These are phyloP conservation scores for Danio kyathit DNA, from an alignment of 2,797 vertebrate genomes.

Conservation along the genomic window DNA sequence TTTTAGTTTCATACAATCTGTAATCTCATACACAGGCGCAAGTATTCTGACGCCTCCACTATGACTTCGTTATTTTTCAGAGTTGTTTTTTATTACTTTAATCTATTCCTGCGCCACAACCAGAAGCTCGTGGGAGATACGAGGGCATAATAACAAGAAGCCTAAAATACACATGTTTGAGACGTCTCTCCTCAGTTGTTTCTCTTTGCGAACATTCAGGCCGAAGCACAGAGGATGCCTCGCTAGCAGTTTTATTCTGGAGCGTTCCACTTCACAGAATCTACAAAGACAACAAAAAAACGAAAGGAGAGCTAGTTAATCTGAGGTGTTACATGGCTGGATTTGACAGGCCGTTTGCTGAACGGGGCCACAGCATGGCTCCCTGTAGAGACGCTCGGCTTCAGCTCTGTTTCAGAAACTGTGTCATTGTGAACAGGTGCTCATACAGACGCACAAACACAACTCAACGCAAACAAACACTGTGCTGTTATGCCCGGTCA, in stretches of 20 bases:
- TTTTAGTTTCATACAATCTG: too few species aligned
- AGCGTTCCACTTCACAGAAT: slow-evolving; percentile 41
- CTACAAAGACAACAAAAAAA: slow-evolving; percentile 54
- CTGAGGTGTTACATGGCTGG: slow-evolving; percentile 40
- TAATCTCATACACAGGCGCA: too few species aligned
- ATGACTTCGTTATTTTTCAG: too few species aligned
- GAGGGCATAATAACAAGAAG: background rate
- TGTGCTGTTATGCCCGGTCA: slow-evolving; percentile 5
- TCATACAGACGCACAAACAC: slow-evolving; percentile 4
- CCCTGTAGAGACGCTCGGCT: slow-evolving; percentile 47
- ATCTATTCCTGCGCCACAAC: slow-evolving; percentile 2
- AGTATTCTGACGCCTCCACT: too few species aligned
- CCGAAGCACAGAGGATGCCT: slow-evolving; percentile 41
- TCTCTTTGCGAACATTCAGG: slow-evolving; percentile 4
- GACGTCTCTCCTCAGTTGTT: background rate
- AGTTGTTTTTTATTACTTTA: slow-evolving; percentile 7
- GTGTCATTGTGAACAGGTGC: slow-evolving; percentile 22
- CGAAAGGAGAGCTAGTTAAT: slow-evolving; percentile 50
- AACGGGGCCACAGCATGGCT: slow-evolving; percentile 46
- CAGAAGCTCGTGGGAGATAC: background rate
- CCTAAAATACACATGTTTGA: slow-evolving; percentile 17
- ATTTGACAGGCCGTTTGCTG: slow-evolving; percentile 44
- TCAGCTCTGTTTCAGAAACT: slow-evolving; percentile 39
- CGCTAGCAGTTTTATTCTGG: slow-evolving; percentile 54
- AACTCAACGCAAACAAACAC: slow-evolving; percentile 25